phyloP scores from a whole-genome alignment of 1,140 invertebrate species.

The Harpegnathos saltator region DNA sequence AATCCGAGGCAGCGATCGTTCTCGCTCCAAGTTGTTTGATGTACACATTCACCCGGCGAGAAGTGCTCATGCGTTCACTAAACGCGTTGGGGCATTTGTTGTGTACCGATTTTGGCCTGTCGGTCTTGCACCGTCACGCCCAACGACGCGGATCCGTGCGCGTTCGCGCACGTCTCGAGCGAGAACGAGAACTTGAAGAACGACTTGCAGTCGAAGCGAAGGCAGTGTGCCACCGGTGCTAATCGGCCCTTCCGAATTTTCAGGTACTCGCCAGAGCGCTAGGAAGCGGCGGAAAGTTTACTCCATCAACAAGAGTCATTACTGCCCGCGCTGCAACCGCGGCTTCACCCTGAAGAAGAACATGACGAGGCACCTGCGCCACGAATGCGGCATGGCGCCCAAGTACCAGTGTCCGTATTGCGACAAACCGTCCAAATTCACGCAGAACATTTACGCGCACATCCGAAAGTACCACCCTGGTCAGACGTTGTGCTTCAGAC shows the following conservation, averaged over 20 bases:
- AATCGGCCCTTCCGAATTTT: conserved; percentile 66
- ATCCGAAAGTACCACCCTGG: conserved; percentile 77
- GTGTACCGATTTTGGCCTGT: conserved; percentile 1
- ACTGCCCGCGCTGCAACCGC: conserved; percentile 78
- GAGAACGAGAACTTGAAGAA: background rate
- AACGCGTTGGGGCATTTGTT: background rate
- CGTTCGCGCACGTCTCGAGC: conserved; percentile 1
- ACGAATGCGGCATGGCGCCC: conserved; percentile 87
- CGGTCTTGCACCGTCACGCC: conserved; percentile 38
- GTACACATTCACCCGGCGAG: background rate
- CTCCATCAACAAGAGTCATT: conserved; percentile 71
- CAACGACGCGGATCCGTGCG: conserved; percentile 80
- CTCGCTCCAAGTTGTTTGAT: conserved; percentile 12
- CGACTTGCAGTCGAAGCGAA: too few species aligned
- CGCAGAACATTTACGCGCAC: conserved; percentile 80
- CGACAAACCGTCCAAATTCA: conserved; percentile 81
- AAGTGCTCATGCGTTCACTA: background rate
- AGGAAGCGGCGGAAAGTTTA: conserved; percentile 65
- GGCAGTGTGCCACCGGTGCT: background rate
- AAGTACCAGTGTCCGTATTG: conserved; percentile 86
- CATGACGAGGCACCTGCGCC: conserved; percentile 86
- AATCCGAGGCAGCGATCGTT: conserved; percentile 29
- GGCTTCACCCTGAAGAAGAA: conserved; percentile 84
- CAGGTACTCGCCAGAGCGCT: conserved; percentile 61
- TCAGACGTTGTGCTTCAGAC: conserved; percentile 59